These are phyloP conservation scores for Sylvietta virens DNA, from an alignment of 2,113 vertebrate species.

Conservation along the genomic window DNA sequence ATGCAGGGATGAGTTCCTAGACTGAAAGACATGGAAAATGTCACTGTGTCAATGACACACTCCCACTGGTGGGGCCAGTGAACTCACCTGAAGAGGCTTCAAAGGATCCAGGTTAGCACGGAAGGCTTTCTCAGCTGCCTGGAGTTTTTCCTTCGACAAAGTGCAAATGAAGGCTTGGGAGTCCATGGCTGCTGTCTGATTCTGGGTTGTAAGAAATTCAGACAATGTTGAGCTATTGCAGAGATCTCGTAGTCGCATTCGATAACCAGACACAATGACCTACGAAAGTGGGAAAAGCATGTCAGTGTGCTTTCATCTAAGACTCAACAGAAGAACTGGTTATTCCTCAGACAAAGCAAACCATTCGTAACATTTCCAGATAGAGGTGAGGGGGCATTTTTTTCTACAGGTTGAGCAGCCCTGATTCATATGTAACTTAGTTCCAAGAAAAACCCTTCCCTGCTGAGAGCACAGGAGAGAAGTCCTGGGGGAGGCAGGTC, in stretches of 20 bases:
- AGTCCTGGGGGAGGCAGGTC: not conserved
- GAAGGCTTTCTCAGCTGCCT: constrained; percentile 70
- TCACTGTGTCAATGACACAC: not conserved
- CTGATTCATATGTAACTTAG: not conserved
- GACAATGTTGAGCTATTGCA: constrained; percentile 72
- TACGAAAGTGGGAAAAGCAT: not conserved
- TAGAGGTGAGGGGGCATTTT: not conserved
- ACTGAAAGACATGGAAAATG: not conserved
- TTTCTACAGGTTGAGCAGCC: not conserved
- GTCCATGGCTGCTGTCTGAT: constrained; percentile 2
- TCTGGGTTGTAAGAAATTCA: constrained; percentile 74
- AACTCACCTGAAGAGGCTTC: constrained; percentile 79
- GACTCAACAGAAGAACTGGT: not conserved
- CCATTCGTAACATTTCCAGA: not conserved
- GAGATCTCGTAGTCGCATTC: constrained; percentile 76
- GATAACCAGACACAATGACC: constrained; percentile 81
- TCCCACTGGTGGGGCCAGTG: not conserved
- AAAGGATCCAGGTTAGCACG: constrained; percentile 80
- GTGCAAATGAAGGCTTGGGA: constrained; percentile 73
- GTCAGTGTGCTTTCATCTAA: not conserved
- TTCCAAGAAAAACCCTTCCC: not conserved
- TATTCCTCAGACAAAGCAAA: not conserved
- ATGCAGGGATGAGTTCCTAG: not conserved
- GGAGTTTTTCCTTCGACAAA: constrained; percentile 69
- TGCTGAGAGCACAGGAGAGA: not conserved